Evolutionary conservation across 1,140 invertebrate genomes (phyloP), one percentile per base, ranked within the genome.

Genomic region (Magallana angulata): DNA sequence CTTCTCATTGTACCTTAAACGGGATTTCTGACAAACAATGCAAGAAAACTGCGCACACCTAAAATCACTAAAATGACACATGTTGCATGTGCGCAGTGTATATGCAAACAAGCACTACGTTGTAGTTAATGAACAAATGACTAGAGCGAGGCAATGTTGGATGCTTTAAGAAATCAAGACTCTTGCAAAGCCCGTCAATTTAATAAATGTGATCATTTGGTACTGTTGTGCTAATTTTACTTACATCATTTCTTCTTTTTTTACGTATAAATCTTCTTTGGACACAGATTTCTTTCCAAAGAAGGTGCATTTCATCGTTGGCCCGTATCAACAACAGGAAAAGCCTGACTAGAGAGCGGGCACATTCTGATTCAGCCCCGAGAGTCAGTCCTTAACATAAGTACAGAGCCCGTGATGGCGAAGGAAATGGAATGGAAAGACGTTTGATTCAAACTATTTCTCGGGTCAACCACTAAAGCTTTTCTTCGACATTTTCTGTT

Each of bases 211-310:
- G 36, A 48, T 48, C 36, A 48, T 48, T 48, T 48, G 36, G 36
- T 48, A 48, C 1, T 48, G 1, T 48, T 48, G 36, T 48, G 36
- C 36, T 48, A 48, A 48, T 11, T 18, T 9, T 76, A 76, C 68
- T 76, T 76, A 76, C 68, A 76, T 76, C 68, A 76, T 76, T 76
- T 76, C 68, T 30, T 76, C 68, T 24, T 30, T 24, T 76, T 76
- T 76, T 76, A 76, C 68, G 68, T 76, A 76, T 76, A 76, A 76
- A 30, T 76, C 68, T 76, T 76, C 68, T 76, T 76, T 76, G 68
- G 68, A 76, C 68, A 76, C 68, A 76, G 68, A 76, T 76, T 76
- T 76, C 68, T 76, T 76, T 76, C 68, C 68, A 76, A 76, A 76
- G 68, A 76, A 76, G 68, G 68, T 76, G 68, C 68, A 76, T 76